Conservation (phyloP, 2,888 invertebrate species). For the Lymantria dispar region DNA sequence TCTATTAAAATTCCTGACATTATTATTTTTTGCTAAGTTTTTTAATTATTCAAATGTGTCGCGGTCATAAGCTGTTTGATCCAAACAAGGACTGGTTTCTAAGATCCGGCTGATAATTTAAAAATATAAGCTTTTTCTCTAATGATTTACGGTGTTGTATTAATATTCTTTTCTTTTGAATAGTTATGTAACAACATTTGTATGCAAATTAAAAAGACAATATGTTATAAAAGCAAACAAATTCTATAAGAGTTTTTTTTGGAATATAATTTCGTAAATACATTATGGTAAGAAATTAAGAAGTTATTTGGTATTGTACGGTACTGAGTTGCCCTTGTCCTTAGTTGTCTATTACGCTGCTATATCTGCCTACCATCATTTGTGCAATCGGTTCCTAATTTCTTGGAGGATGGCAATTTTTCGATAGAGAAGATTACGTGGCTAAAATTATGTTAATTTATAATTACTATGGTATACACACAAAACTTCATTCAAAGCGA, state of each 20-base stretch:
- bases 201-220: neutral
- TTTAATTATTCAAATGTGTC: slow-evolving; percentile 24
- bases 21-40: slow-evolving; percentile 1
- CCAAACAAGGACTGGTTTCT: slow-evolving; percentile 26
- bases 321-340: too few relatives aligned
- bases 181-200: too few relatives aligned
- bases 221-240: neutral
- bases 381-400: too few relatives aligned
- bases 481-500: too few relatives aligned
- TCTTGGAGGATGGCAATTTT: too few relatives aligned
- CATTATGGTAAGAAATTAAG: too few relatives aligned
- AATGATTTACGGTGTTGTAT: slow-evolving; percentile 21
- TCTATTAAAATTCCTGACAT: too few relatives aligned
- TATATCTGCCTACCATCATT: too few relatives aligned
- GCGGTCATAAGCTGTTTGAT: slow-evolving; percentile 20
- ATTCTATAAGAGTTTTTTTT: neutral
- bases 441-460: too few relatives aligned
- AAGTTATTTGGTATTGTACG: too few relatives aligned
- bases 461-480: neutral
- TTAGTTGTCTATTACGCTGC: too few relatives aligned
- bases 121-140: slow-evolving; percentile 9
- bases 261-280: neutral
- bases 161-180: neutral
- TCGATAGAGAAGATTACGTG: too few relatives aligned
- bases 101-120: slow-evolving; percentile 29